A percentile compares a stretch with the other conserved stretches of the same genome.
Conservation (phyloP, 2,888 invertebrate species). For the Argyresthia goedartella region DNA sequence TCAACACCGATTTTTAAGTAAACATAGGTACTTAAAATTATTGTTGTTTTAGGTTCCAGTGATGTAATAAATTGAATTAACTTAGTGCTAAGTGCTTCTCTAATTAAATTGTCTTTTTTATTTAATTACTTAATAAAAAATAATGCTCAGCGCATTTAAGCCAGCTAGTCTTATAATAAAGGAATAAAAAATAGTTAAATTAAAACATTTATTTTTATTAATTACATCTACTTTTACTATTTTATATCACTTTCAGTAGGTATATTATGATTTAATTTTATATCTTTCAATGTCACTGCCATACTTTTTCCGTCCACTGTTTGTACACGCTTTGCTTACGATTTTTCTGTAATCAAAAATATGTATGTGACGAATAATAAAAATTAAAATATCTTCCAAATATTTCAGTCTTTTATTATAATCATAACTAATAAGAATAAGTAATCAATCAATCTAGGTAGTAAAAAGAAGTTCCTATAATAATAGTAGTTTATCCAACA, state of each 20-base stretch:
- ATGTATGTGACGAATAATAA: slow-evolving; percentile 4
- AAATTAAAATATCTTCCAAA: slow-evolving; percentile 15
- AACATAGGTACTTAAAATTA: no score
- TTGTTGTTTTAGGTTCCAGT: no score
- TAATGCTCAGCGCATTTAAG: slow-evolving; percentile 31
- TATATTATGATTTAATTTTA: not conserved
- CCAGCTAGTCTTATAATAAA: slow-evolving; percentile 53
- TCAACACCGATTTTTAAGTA: no score
- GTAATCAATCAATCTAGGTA: slow-evolving; percentile 31
- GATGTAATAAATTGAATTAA: not conserved
- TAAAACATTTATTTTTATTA: slow-evolving; percentile 3
- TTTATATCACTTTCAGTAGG: not conserved
- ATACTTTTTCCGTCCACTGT: not conserved
- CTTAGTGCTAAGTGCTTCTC: slow-evolving; percentile 27
- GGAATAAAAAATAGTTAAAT: slow-evolving; percentile 3
- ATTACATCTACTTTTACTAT: slow-evolving; percentile 4
- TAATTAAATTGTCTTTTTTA: not conserved
- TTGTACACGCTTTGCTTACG: not conserved
- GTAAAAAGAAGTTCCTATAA: no score
- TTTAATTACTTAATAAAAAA: slow-evolving; percentile 15
- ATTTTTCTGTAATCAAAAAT: not conserved
- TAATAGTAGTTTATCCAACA: no score
- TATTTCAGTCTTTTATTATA: slow-evolving; percentile 69
- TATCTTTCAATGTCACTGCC: not conserved
- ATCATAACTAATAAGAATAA: slow-evolving; percentile 48